Conservation (phyloP, 2,113 vertebrate genomes). For the Catagonus wagneri region DNA sequence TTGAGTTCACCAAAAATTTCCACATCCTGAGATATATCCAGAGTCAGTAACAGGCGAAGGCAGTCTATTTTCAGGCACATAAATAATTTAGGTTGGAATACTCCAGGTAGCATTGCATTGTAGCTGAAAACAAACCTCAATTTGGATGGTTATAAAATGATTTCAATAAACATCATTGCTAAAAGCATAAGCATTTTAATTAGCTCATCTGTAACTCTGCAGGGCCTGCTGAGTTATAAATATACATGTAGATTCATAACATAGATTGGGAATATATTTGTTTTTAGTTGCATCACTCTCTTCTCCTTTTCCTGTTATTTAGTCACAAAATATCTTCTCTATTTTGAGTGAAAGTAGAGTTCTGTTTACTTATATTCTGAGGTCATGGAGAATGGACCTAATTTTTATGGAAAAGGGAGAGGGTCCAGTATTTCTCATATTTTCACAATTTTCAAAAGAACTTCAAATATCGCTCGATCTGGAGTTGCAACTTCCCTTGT, state of each 20-base stretch:
- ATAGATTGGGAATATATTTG: conserved; percentile 60
- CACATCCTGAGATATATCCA: conserved; percentile 29
- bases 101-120: conserved; percentile 72
- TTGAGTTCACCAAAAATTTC: conserved; percentile 57
- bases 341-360: conserved; percentile 21
- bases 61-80: conserved; percentile 72
- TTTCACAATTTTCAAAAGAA: background rate
- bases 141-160: conserved; percentile 75
- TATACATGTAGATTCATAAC: conserved; percentile 74
- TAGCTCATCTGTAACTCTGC: conserved; percentile 79
- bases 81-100: conserved; percentile 80
- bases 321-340: conserved; percentile 28
- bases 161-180: conserved; percentile 79
- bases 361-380: conserved; percentile 42
- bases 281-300: conserved; percentile 43
- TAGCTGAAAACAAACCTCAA: conserved; percentile 70
- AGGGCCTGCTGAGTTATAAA: conserved; percentile 76
- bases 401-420: background rate
- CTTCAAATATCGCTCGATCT: background rate
- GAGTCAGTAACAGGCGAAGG: conserved; percentile 3
- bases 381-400: background rate
- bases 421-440: background rate
- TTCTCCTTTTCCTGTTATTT: conserved; percentile 53
- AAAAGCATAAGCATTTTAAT: conserved; percentile 81
- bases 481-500: background rate